These are phyloP conservation scores for Oncorhynchus gorbuscha DNA, from an alignment of 2,113 vertebrate genomes.

Conservation along the genomic window DNA sequence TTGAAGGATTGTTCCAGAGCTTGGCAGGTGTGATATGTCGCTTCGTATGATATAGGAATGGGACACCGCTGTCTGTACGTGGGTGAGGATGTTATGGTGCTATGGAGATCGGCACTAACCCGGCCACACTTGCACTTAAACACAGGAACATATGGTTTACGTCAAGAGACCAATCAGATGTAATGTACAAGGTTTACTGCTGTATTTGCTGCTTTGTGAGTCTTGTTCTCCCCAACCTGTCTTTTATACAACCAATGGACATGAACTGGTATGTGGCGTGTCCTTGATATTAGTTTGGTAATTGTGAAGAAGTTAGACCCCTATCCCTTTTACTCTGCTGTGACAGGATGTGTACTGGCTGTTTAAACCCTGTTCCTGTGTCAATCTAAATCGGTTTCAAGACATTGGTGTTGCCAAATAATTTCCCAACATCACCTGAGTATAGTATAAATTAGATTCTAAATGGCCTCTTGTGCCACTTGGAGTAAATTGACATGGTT, in stretches of 20 bases:
- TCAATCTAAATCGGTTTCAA: background rate
- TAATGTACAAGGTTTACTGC: background rate
- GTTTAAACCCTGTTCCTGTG: background rate
- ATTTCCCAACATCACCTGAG: background rate
- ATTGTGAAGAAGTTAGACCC: background rate
- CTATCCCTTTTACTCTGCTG: background rate
- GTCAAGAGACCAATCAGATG: slow-evolving; percentile 19
- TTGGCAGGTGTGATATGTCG: no score
- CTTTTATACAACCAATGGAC: background rate
- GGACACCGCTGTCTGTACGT: background rate
- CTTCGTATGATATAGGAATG: background rate
- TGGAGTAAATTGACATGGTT: background rate
- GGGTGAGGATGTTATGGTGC: background rate
- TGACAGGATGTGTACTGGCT: background rate
- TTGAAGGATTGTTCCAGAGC: background rate
- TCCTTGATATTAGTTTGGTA: background rate
- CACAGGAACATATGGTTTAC: slow-evolving; percentile 10
- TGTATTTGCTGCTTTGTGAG: background rate
- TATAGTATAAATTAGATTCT: background rate
- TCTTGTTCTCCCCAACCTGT: background rate
- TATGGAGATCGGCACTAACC: background rate
- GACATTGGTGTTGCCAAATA: background rate
- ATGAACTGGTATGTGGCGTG: background rate
- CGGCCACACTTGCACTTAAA: background rate
- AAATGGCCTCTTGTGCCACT: background rate